Base-by-base conservation (phyloP, 1,140 invertebrate species). In the Liolophura sinensis region DNA sequence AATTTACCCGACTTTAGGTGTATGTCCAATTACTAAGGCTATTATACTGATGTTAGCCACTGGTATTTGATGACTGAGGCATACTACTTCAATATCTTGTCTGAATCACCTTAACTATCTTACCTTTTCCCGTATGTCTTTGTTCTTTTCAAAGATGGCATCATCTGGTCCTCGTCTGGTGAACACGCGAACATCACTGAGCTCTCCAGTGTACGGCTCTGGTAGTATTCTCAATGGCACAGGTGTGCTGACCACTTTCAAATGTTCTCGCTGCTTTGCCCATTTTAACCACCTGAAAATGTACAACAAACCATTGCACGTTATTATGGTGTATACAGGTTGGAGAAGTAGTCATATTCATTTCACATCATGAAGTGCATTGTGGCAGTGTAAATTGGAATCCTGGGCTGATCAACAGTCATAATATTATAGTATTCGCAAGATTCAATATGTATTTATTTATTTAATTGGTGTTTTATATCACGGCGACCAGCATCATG, bases 141-240 rank as follows among this genome's bases (percentile, higher is more conserved):
- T 65, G 59, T 82, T 74, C 48, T 70, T 71, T 59, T 83, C 80
- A 73, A 81, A 83, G 12, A 83, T 69, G 18, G 31, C 52, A 73
- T 83, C 82, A 74, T 83, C 82, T 58, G 82, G 79, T 60, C 77
- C 77, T 62, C 70, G 50, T 59, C 59, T 72, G 12, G 70, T 52
- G 62, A 75, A 76, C 0, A 83, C 80, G 71, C 78, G 79, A 15
- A 78, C 74, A 73, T 83, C 82, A 63, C 73, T 68, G 27, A 83
- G 61, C 59, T 66, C 64, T 5, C 77, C 81, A 40, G 70, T 62
- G 60, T 68, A 71, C 52, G 72, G 77, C 70, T 72, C 70, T 14
- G 79, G 79, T 54, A 82, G 67, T 24, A 82, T 74, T 24, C 71
- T 69, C 40, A 57, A 46, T 15, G 80, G 80, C 15, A 82, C 62